Base-by-base conservation (phyloP, 2,888 invertebrate species). In the Bibio marci region DNA sequence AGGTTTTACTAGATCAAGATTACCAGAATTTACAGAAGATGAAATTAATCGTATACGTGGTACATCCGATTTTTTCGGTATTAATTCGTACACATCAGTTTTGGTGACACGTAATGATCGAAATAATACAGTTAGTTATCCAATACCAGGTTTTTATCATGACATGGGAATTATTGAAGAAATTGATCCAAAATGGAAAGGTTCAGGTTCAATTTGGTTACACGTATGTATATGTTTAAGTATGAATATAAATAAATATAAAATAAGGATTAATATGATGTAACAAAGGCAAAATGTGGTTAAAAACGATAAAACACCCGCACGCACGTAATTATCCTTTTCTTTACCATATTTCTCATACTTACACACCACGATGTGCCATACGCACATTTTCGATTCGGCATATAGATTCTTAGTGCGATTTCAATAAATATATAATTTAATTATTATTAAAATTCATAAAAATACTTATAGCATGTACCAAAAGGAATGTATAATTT, bases 21-120 rank as follows among this genome's bases (percentile, higher is more conserved):
- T 80, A 3, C 78, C 79, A 0, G 51, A 50, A 41, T 76, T 79
- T 50, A 73, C 71, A 1, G 30, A 50, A 0, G 63, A 70, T 17
- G 78, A 81, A 61, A 62, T 77, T 8, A 52, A 59, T 10, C 59
- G 63, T 39, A 68, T 82, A 17, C 59, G 56, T 27, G 73, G 71
- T 6, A 71, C 79, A 1, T 65, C 67, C 2, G 83, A 87, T 52
- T 81, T 78, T 57, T 63, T 83, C 37, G 82, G 80, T 1, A 53
- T 83, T 14, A 83, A 85, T 52, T 71, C 76, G 42, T 86, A 86
- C 52, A 75, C 78, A 1, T 66, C 73, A 1, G 63, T 61, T 44
- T 47, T 73, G 48, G 56, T 57, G 1, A 49, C 49, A 1, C 49
- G 54, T 8, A 62, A 62, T 48, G 59, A 58, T 38, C 62, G 59